These are phyloP conservation scores for Okapia johnstoni DNA, from an alignment of 2,113 vertebrate genomes.

Conservation along the genomic window DNA sequence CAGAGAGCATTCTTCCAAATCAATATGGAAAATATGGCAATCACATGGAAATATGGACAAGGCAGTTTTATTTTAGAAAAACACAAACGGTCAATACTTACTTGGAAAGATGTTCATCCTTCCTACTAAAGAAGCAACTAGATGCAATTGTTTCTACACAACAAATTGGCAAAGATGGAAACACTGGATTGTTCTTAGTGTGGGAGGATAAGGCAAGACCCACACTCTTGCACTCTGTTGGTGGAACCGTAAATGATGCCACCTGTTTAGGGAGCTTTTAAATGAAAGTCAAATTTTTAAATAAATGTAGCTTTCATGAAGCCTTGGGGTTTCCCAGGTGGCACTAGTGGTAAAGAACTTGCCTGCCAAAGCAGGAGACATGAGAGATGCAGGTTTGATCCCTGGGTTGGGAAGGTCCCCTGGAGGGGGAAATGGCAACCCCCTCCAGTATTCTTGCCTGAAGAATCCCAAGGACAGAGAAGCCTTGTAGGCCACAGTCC, in stretches of 20 bases:
- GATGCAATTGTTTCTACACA: not conserved
- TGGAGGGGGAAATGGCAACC: not conserved
- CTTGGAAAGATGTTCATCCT: not conserved
- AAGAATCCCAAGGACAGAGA: not conserved
- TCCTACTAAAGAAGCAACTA: not conserved
- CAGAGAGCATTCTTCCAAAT: not conserved
- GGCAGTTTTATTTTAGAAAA: not conserved
- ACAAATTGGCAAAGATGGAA: not conserved
- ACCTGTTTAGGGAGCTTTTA: not conserved
- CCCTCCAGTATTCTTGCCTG: not conserved
- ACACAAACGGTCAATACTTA: not conserved
- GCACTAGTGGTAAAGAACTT: not conserved
- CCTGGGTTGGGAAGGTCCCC: not conserved
- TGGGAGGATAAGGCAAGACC: not conserved
- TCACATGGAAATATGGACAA: not conserved
- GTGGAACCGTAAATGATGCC: not conserved
- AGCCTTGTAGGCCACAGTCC: not conserved
- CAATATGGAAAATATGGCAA: not conserved
- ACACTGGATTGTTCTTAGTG: not conserved
- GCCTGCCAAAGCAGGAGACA: not conserved
- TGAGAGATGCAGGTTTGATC: not conserved
- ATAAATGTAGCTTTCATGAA: not conserved
- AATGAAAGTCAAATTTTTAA: not conserved
- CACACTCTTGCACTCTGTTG: not conserved
- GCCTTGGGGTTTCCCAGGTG: not conserved